Base-by-base conservation (phyloP, 2,113 vertebrate species). In the Saccopteryx leptura region DNA sequence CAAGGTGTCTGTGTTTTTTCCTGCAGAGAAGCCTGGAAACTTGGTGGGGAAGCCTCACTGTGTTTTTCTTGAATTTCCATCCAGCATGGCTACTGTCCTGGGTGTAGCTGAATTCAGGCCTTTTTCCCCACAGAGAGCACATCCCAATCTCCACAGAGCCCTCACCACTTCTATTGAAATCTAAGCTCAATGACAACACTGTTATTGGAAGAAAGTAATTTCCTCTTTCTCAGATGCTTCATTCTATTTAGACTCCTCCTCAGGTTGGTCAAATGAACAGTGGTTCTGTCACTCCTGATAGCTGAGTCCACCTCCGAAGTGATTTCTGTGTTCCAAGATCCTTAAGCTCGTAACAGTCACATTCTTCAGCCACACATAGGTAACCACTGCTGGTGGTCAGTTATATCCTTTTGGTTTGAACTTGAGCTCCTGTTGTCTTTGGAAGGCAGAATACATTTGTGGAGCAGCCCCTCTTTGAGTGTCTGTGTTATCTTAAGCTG, bases 141-240 rank as follows among this genome's bases (percentile, higher is more conserved):
- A 83, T 31, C n/a, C 74, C 78, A 5, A 28, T 91, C 61, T 94
- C 78, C 81, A 83, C 11, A 14, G 72, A 83, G 85, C 56, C 39
- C 80, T 92, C 21, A 50, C 72, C 50, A 72, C 74, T 39, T 33
- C 87, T 79, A 93, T 65, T 96, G 87, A 96, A 96, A 89, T 93
- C 71, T 19, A 63, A 94, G 63, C 54, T 97, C 80, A 96, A 74
- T 72, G 78, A 71, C 71, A 94, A 80, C 84, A 87, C 54, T 96
- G 91, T 93, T 76, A 89, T 39, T 76, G 74, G 87, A 91, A 95
- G 74, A 97, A 91, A 86, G 56, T 93, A 18, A 13, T 80, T 85
- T 39, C 76, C 71, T 93, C 60, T 92, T 90, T 79, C 66, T 95
- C 56, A 88, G 23, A 81, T 84, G 56, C 13, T 74, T 39, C 19